Evolutionary conservation across 2,797 vertebrate species (phyloP).

Genomic region (Limnodromus scolopaceus): DNA sequence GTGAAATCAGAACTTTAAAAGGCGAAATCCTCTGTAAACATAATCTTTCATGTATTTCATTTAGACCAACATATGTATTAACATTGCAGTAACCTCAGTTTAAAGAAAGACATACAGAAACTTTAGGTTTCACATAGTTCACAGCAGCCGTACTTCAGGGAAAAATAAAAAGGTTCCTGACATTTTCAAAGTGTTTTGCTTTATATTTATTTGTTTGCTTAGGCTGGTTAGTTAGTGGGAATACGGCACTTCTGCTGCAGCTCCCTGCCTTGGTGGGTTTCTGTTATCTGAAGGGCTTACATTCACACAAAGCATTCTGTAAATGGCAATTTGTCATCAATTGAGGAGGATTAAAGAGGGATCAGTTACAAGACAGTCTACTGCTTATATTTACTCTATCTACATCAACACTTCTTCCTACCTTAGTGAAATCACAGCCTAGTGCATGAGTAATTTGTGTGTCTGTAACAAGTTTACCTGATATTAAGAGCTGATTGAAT

Average conservation of each 20-base stretch:
- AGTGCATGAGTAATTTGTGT: slow-evolving; percentile 57
- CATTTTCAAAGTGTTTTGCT: neutral
- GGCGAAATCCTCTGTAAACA: neutral
- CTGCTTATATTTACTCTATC: slow-evolving; percentile 62
- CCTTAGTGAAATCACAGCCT: slow-evolving; percentile 45
- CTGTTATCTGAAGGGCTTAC: slow-evolving; percentile 22
- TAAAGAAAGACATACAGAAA: neutral
- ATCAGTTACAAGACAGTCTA: slow-evolving; percentile 66
- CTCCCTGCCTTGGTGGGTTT: neutral
- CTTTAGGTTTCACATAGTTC: neutral
- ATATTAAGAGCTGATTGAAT: slow-evolving; percentile 60
- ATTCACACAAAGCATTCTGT: slow-evolving; percentile 23
- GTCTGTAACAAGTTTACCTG: slow-evolving; percentile 69
- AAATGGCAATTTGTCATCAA: slow-evolving; percentile 65
- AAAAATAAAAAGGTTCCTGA: neutral
- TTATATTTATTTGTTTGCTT: slow-evolving; percentile 27
- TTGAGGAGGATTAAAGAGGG: slow-evolving; percentile 44
- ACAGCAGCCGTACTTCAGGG: neutral
- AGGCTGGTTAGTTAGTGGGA: neutral
- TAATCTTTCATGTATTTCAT: neutral
- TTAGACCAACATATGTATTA: neutral
- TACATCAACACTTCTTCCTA: slow-evolving; percentile 59
- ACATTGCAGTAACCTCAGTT: neutral
- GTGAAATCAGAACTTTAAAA: neutral
- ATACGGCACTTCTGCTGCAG: slow-evolving; percentile 17